Percentiles rank a stretch among this genome's conserved stretches.
These are phyloP conservation scores for Lasioglossum villosulum DNA, from an alignment of 2,888 invertebrate species.

Conservation along the genomic window DNA sequence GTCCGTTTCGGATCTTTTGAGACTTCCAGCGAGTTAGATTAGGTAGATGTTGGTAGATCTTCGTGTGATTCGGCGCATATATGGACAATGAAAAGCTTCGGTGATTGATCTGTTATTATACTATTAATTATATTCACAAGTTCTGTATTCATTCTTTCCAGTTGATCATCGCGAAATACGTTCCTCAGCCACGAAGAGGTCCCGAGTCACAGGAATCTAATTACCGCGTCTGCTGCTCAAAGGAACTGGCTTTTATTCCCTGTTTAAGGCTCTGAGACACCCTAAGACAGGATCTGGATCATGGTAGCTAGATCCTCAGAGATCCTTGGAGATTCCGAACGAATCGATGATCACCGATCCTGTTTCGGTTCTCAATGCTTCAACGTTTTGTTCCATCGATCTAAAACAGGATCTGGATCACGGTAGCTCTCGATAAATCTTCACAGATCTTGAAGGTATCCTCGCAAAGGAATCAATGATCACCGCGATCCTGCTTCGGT, in stretches of 20 bases:
- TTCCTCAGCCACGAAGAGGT: background rate
- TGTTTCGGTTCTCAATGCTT: constrained; percentile 21
- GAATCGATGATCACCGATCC: constrained; percentile 35
- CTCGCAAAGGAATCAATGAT: constrained; percentile 33
- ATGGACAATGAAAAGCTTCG: constrained; percentile 4
- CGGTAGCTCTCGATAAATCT: background rate
- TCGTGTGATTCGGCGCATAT: background rate
- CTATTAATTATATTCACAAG: background rate
- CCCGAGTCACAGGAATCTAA: background rate
- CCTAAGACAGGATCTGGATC: background rate
- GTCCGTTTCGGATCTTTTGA: background rate
- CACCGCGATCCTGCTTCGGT: constrained; percentile 24
- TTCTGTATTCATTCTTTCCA: background rate
- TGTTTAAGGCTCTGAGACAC: background rate
- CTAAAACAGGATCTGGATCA: background rate
- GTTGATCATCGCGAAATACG: background rate
- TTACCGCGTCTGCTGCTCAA: background rate
- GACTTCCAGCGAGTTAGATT: background rate
- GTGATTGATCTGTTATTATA: background rate
- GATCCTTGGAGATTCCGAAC: constrained; percentile 7
- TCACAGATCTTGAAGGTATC: background rate
- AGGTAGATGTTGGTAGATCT: background rate
- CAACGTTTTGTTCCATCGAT: background rate
- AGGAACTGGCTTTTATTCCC: constrained; percentile 14
- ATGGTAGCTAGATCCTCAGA: background rate